Base-by-base conservation (phyloP, 1,140 invertebrate genomes). In the Antheraea pernyi region DNA sequence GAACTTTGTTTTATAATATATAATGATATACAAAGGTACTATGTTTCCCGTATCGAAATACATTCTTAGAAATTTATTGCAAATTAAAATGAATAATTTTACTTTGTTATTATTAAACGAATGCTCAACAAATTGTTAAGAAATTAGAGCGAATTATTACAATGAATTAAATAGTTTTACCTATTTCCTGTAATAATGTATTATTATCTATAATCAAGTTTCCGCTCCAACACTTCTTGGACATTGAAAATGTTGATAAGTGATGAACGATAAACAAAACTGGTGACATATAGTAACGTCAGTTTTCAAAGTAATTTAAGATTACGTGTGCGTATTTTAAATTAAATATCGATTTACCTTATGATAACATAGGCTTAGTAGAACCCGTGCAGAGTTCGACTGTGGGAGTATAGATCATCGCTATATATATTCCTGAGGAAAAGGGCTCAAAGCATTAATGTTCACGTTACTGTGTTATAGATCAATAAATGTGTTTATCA, bases 311-410 rank as follows among this genome's bases (percentile, higher is more conserved):
- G 59, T 22, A 60, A 60, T 30, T 53, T 53, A 10, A 16, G 46
- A 53, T 53, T 53, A 53, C 46, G 46, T 53, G 19, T 60, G 59
- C 22, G 10, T 60, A 60, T 22, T 60, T 53, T n/a, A 10, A 19
- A 22, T 60, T 60, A 53, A 53, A 53, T 53, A 53, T 16, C 46
- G 0, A 60, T 9, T 60, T 60, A 60, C 59, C 59, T 60, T 60
- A 60, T 19, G 59, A 60, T 60, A 60, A 60, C 4, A 53, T 7
- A 53, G 16, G 16, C 4, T 13, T n/a, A 13, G 11, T n/a, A 53
- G 9, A 53, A 13, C 6, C 6, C 16, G 11, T 53, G 16, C 13
- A 6, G 7, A 11, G 46, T 16, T 16, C 13, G 46, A 16, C 11
- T 3, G 39, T 11, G 39, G 0, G 7, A 42, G 7, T 11, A 42